A percentile compares a stretch with the other conserved stretches of the same genome.
Conservation (phyloP, 2,888 invertebrate species). For the Pseudococcus viburni region DNA sequence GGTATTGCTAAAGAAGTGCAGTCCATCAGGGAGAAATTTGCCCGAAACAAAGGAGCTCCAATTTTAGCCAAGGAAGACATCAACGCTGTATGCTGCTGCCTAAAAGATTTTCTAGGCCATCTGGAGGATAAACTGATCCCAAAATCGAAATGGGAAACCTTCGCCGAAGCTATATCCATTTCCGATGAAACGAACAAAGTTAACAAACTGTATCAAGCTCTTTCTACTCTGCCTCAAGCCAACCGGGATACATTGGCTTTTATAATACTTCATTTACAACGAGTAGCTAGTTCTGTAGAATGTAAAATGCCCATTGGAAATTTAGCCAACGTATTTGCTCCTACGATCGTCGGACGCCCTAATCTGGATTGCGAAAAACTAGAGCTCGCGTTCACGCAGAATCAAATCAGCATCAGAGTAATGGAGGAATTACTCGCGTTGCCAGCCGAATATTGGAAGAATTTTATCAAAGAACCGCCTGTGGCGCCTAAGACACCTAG, state of each 20-base stretch:
- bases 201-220: conserved; percentile 78
- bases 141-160: conserved; percentile 81
- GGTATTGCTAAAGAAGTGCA: conserved; percentile 92
- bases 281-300: conserved; percentile 85
- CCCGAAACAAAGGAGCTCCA: conserved; percentile 88
- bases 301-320: conserved; percentile 94
- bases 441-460: conserved; percentile 81
- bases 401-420: conserved; percentile 73
- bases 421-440: conserved; percentile 81
- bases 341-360: conserved; percentile 87
- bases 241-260: conserved; percentile 96
- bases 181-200: conserved; percentile 57
- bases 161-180: conserved; percentile 71
- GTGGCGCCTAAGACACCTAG: background rate
- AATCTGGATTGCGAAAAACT: conserved; percentile 76
- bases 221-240: conserved; percentile 89
- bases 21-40: conserved; percentile 76
- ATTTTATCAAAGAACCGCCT: conserved; percentile 22
- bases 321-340: conserved; percentile 92
- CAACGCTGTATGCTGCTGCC: conserved; percentile 91
- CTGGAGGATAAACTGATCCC: conserved; percentile 92
- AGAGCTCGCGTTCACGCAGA: background rate
- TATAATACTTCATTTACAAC: conserved; percentile 90
- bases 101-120: conserved; percentile 94
- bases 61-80: conserved; percentile 80